These are phyloP conservation scores for Leucophenga maculata DNA, from an alignment of 2,888 invertebrate genomes.

Conservation along the genomic window DNA sequence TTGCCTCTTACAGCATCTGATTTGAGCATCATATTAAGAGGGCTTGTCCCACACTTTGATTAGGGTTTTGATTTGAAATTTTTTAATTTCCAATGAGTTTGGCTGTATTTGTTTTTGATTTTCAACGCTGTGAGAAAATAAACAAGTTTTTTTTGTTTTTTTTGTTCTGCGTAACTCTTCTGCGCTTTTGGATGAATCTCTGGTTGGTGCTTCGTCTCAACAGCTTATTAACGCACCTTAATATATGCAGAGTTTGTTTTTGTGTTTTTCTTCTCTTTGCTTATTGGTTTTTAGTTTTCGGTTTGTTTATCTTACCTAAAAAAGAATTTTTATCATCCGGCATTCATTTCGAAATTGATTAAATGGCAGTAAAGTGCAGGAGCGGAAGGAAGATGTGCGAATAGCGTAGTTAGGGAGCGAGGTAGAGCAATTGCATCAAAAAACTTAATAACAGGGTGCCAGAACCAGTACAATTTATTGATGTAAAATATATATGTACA, in stretches of 20 bases:
- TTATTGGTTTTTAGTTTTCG: not conserved
- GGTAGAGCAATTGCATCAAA: too few species aligned
- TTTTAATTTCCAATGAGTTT: slow-evolving; percentile 6
- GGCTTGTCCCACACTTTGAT: slow-evolving; percentile 10
- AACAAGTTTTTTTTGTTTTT: slow-evolving; percentile 5
- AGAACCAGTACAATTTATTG: too few species aligned
- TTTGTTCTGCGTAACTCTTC: too few species aligned
- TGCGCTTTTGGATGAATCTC: not conserved
- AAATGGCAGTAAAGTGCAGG: not conserved
- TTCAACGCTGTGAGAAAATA: slow-evolving; percentile 8
- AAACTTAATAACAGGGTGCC: too few species aligned
- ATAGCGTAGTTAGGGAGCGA: too few species aligned
- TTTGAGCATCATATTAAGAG: not conserved
- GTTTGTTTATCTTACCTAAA: not conserved
- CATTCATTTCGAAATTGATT: not conserved
- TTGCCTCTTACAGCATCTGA: not conserved
- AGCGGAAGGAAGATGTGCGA: too few species aligned
- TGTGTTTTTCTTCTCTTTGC: not conserved
- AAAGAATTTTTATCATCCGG: not conserved
- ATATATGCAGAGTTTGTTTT: not conserved
- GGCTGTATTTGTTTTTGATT: not conserved
- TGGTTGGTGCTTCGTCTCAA: not conserved
- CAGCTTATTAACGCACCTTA: too few species aligned
- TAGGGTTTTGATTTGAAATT: slow-evolving; percentile 5
- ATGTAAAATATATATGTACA: not conserved